These are phyloP conservation scores for Megaustenia siamemsis DNA, from an alignment of 2,888 invertebrate genomes.

Conservation along the genomic window DNA sequence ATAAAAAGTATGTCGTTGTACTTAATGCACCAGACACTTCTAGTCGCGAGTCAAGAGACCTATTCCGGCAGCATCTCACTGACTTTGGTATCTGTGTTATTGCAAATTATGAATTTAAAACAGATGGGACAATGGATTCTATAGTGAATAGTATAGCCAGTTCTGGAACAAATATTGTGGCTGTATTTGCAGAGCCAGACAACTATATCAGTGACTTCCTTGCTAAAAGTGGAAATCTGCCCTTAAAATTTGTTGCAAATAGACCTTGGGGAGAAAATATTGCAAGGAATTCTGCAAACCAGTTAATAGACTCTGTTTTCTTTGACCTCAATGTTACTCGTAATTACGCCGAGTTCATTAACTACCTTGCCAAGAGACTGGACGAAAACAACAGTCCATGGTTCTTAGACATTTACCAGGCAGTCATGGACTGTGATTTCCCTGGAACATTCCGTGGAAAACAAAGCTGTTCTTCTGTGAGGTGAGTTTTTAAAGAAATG, in stretches of 20 bases:
- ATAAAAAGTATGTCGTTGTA: conserved; percentile 72
- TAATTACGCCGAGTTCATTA: conserved; percentile 55
- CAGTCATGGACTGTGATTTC: conserved; percentile 34
- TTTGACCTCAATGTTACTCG: conserved; percentile 58
- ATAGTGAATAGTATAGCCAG: conserved; percentile 66
- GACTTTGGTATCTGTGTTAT: conserved; percentile 69
- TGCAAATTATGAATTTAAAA: conserved; percentile 71
- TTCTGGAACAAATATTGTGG: conserved; percentile 71
- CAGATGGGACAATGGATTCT: conserved; percentile 66
- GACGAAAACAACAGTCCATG: conserved; percentile 67
- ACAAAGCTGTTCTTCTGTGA: background rate
- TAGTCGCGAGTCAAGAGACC: conserved; percentile 62
- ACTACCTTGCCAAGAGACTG: conserved; percentile 46
- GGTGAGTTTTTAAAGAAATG: background rate
- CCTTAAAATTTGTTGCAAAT: conserved; percentile 68
- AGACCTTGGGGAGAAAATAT: conserved; percentile 61
- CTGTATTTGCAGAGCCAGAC: conserved; percentile 71
- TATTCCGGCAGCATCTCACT: conserved; percentile 62
- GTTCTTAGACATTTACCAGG: conserved; percentile 72
- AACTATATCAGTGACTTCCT: conserved; percentile 66
- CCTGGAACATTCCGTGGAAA: conserved; percentile 33
- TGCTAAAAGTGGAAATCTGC: conserved; percentile 57
- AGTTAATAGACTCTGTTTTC: conserved; percentile 58
- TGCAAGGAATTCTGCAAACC: background rate
- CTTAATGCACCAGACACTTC: conserved; percentile 71